Conservation (phyloP, 1,140 invertebrate genomes). For the Vanessa atalanta region DNA sequence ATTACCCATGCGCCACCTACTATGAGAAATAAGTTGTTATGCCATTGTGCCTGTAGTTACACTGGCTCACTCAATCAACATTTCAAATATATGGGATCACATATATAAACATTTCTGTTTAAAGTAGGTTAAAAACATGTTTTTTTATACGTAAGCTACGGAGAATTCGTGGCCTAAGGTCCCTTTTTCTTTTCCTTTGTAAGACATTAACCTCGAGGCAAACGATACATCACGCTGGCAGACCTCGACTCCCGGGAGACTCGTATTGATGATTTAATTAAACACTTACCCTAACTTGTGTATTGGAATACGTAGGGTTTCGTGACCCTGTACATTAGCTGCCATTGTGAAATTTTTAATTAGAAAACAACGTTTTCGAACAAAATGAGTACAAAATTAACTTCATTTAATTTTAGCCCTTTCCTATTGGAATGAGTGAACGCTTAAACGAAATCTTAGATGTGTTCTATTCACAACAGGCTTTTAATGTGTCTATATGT, state of each 20-base stretch:
- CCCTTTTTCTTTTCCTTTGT: conserved; percentile 25
- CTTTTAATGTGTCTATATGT: too few species aligned
- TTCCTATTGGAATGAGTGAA: too few species aligned
- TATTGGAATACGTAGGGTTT: conserved; percentile 2
- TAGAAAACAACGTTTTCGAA: neutral
- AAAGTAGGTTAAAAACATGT: too few species aligned
- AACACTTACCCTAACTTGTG: conserved; percentile 56
- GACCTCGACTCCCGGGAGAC: conserved; percentile 26
- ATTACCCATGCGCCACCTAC: too few species aligned
- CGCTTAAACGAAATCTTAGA: too few species aligned
- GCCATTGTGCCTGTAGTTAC: too few species aligned
- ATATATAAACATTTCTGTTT: too few species aligned
- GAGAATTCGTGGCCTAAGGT: neutral
- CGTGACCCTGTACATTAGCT: neutral
- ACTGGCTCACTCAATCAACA: too few species aligned
- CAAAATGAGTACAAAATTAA: neutral
- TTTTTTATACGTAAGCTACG: too few species aligned
- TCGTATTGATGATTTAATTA: conserved; percentile 67
- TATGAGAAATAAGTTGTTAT: too few species aligned
- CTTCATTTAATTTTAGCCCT: neutral
- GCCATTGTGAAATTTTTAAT: neutral
- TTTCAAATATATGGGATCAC: too few species aligned
- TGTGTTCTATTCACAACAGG: too few species aligned
- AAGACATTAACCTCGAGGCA: conserved; percentile 38
- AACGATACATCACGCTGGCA: conserved; percentile 43